phyloP scores from a whole-genome alignment of 2,888 invertebrate genomes.

The Candidula unifasciata region DNA sequence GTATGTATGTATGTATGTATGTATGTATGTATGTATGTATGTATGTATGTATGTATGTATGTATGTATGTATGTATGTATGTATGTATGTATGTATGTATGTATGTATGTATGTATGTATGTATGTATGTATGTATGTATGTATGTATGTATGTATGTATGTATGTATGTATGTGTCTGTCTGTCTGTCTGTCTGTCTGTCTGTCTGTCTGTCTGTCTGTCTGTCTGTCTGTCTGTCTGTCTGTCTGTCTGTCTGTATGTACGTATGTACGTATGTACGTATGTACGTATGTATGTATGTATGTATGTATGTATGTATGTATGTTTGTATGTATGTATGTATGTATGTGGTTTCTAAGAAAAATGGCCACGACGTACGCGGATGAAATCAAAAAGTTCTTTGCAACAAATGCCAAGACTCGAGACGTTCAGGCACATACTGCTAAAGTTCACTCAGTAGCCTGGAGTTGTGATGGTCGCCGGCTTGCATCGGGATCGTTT shows the following conservation, averaged over 20 bases:
- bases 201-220: not conserved
- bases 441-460: conserved; percentile 96
- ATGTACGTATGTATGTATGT: no score
- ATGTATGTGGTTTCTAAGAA: conserved; percentile 33
- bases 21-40: conserved; percentile 9
- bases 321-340: no score
- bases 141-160: not conserved
- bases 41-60: conserved; percentile 11
- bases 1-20: not conserved
- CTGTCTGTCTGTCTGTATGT: no score
- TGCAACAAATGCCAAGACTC: conserved; percentile 83
- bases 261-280: no score
- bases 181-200: no score
- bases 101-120: not conserved
- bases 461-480: conserved; percentile 96
- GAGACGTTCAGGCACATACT: conserved; percentile 84
- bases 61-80: conserved; percentile 23
- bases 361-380: conserved; percentile 72
- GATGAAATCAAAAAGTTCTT: conserved; percentile 77
- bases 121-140: not conserved
- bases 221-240: not conserved
- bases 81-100: conserved; percentile 7
- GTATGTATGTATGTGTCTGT: no score
- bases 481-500: conserved; percentile 95
- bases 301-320: no score